Conservation (phyloP, 2,113 vertebrate genomes). For the Stegostoma tigrinum region DNA sequence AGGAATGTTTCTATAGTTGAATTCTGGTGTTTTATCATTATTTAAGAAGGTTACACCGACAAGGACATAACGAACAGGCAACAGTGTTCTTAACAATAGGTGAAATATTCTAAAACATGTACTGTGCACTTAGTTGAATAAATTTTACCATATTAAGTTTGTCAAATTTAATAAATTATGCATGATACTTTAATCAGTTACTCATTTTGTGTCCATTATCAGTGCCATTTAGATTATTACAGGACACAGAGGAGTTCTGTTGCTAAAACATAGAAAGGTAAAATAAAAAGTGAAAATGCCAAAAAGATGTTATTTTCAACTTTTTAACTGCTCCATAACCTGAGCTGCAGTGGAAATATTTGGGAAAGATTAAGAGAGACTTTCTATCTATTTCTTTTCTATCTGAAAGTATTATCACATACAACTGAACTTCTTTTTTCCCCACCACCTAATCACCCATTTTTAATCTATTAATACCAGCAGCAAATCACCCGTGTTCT, state of each 20-base stretch:
- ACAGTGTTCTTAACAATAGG: not conserved
- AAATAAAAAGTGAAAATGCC: not conserved
- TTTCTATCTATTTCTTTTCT: too few species aligned
- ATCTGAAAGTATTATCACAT: too few species aligned
- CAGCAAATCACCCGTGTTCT: too few species aligned
- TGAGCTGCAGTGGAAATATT: not conserved
- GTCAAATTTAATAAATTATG: not conserved
- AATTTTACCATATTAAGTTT: not conserved
- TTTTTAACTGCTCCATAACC: not conserved
- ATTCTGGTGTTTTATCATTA: not conserved
- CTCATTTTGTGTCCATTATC: not conserved
- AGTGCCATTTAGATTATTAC: not conserved
- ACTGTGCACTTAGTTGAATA: not conserved
- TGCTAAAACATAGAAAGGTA: not conserved
- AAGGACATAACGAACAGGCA: not conserved
- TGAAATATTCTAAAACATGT: not conserved
- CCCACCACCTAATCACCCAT: too few species aligned
- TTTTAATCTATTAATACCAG: too few species aligned
- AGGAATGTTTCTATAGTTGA: not conserved
- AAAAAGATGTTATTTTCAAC: not conserved
- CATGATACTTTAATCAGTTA: not conserved
- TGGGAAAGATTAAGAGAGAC: not conserved
- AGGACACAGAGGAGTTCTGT: not conserved
- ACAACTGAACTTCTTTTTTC: too few species aligned
- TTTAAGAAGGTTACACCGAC: not conserved